Percentiles rank a stretch among this genome's conserved stretches.
Evolutionary conservation across 53 echinoderm and acorn worm species (phyloP).

Genomic region (Antedon mediterranea): DNA sequence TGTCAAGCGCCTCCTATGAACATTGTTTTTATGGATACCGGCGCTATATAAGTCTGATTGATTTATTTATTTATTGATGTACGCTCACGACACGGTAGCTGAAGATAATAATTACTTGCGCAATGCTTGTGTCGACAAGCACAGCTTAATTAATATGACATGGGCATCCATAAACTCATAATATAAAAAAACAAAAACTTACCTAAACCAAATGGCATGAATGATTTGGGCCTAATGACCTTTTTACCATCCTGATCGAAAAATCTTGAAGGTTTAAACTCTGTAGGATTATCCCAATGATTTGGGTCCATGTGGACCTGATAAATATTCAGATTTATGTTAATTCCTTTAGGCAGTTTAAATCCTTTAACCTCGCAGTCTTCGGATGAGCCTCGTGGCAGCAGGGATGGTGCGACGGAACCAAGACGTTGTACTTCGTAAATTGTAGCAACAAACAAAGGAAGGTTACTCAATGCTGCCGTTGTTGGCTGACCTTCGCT

Average conservation of each 20-base stretch:
- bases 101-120: too few relatives aligned
- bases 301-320: conserved; percentile 6
- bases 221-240: conserved; percentile 17
- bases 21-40: too few relatives aligned
- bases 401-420: neutral
- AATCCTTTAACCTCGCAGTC: neutral
- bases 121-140: too few relatives aligned
- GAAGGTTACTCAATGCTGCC: neutral
- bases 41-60: too few relatives aligned
- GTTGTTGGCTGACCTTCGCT: neutral
- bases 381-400: neutral
- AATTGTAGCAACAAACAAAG: neutral
- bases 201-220: conserved; percentile 27
- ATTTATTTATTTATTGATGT: too few relatives aligned
- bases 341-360: neutral
- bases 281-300: conserved; percentile 10
- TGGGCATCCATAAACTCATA: too few relatives aligned
- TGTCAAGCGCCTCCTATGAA: too few relatives aligned
- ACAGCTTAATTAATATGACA: too few relatives aligned
- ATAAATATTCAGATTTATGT: conserved; percentile 13
- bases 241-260: conserved; percentile 7
- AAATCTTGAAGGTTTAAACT: conserved; percentile 15
- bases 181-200: neutral
- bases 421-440: neutral
- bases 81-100: too few relatives aligned